Base-by-base conservation (phyloP, 2,113 vertebrate genomes). In the Poeciliopsis turrubarensis region DNA sequence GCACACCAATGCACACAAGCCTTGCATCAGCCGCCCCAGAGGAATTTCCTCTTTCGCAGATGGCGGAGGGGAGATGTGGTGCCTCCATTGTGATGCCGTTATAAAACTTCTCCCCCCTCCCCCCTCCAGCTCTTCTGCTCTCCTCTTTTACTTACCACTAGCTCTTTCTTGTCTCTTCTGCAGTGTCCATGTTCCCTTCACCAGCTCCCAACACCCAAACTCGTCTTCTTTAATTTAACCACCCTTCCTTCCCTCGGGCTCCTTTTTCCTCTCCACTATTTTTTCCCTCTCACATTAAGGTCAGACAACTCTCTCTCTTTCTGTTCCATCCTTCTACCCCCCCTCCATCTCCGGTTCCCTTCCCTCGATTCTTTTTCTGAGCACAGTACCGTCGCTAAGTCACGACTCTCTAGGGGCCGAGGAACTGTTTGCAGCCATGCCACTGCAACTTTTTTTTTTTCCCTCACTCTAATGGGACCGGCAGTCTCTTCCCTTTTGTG, bases 1-100 rank as follows among this genome's bases (percentile, higher is more conserved):
- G 51, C 51, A 57, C 51, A 57, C 51, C 51, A 57, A 47, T 74
- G 75, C 82, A 72, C 34, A 72, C 37, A 66, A 76, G 68, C 83
- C 79, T 69, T 72, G 78, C 81, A 78, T 81, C 81, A 69, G 79
- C 67, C n/a, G 34, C 69, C 89, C 85, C 74, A 17, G 71, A 88
- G 86, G 86, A 89, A 89, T 76, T 37, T 63, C 72, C 72, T 78
- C 73, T 70, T 78, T 82, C 81, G 68, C 87, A 92, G 90, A 91
- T 88, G 85, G 90, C 78, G 73, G 75, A 67, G 86, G 74, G 60
- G 73, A 82, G 85, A 82, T 79, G 72, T 5, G n/a, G 61, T 68
- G 84, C 78, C 72, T 86, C 89, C 84, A 84, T 79, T 61, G 78
- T 88, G 86, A 90, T 86, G 84, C 80, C 65, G 81, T 88, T 84